Evolutionary conservation across 2,113 vertebrate genomes (phyloP).

Genomic region (Ochotona curzoniae): DNA sequence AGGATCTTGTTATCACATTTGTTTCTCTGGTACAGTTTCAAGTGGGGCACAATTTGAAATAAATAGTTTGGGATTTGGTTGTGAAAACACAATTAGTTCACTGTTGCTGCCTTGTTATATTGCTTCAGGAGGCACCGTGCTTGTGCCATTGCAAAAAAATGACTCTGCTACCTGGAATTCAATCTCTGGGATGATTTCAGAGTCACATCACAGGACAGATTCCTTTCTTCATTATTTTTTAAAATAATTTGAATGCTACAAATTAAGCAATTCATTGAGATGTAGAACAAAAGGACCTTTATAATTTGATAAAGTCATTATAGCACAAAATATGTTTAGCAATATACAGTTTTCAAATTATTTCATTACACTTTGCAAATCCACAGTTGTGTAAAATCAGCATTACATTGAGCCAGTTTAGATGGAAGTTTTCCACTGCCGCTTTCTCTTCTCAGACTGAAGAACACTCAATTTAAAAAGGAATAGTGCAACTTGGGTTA

Average conservation of each 20-base stretch:
- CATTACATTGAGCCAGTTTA: background rate
- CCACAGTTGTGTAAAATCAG: slow-evolving; percentile 2
- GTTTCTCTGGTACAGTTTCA: background rate
- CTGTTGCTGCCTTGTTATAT: background rate
- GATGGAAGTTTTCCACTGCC: background rate
- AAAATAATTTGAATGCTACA: background rate
- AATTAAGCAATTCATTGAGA: background rate
- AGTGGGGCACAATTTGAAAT: background rate
- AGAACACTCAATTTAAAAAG: slow-evolving; percentile 36
- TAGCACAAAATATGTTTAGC: background rate
- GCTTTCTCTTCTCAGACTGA: background rate
- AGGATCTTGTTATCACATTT: background rate
- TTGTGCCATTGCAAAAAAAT: background rate
- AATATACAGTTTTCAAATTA: slow-evolving; percentile 18
- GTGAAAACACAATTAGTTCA: background rate
- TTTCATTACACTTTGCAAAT: slow-evolving; percentile 32
- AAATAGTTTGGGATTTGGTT: background rate
- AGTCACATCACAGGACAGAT: background rate
- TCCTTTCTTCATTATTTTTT: background rate
- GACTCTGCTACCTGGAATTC: background rate
- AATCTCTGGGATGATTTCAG: rapidly evolving
- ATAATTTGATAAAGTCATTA: slow-evolving; percentile 37
- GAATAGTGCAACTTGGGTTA: slow-evolving; percentile 21
- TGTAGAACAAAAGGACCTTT: background rate
- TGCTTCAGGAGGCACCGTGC: background rate